A percentile compares a stretch with the other conserved stretches of the same genome.
Conservation (phyloP, 1,140 invertebrate genomes). For the Chironomus striatipennis region DNA sequence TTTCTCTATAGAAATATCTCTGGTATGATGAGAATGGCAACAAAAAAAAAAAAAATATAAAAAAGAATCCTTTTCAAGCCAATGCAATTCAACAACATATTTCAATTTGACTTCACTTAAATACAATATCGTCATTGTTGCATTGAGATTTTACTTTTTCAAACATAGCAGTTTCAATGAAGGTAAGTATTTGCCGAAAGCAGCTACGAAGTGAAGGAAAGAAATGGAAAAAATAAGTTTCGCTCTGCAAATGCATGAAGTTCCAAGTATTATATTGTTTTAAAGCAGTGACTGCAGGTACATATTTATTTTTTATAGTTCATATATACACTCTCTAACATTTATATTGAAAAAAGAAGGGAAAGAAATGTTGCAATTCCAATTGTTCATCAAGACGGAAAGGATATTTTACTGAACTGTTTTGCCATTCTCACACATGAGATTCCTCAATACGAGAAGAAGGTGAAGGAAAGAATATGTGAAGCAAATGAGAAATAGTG, state of each 20-base stretch:
- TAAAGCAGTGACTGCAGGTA: not conserved
- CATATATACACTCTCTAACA: too few relatives aligned
- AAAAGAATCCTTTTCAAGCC: too few relatives aligned
- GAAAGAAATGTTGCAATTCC: not conserved
- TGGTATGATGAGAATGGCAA: too few relatives aligned
- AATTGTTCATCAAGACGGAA: slow-evolving; percentile 1
- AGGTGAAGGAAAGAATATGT: not conserved
- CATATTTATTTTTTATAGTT: not conserved
- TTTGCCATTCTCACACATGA: not conserved
- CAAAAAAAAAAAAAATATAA: too few relatives aligned
- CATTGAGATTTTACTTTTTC: not conserved
- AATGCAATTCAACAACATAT: not conserved
- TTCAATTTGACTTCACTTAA: slow-evolving; percentile 9
- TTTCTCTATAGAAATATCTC: too few relatives aligned
- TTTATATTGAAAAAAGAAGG: not conserved
- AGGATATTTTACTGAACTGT: not conserved
- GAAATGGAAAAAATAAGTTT: not conserved
- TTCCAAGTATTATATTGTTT: not conserved
- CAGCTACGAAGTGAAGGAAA: not conserved
- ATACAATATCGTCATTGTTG: not conserved
- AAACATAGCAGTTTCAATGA: not conserved
- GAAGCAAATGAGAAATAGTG: not conserved
- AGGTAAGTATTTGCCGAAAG: slow-evolving; percentile 2
- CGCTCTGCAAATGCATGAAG: not conserved
- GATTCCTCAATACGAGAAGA: not conserved